These are phyloP conservation scores for Atherinosoma microstoma DNA, from an alignment of 2,797 vertebrate species.

Conservation along the genomic window DNA sequence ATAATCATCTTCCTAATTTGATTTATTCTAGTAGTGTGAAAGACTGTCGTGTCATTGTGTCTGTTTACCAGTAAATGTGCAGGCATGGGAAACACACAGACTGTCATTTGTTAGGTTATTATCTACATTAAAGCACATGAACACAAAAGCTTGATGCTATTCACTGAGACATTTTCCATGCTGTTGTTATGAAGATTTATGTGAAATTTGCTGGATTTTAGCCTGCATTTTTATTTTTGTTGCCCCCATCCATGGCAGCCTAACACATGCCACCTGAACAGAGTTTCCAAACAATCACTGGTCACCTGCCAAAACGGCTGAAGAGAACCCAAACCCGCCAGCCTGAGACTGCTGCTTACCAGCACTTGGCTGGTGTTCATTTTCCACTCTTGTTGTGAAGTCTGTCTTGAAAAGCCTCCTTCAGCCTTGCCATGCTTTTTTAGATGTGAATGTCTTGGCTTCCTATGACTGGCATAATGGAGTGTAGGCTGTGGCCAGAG, in stretches of 20 bases:
- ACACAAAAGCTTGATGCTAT: neutral
- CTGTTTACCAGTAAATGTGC: conserved; percentile 15
- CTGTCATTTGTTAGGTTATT: conserved; percentile 36
- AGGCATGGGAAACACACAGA: conserved; percentile 14
- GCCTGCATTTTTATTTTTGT: conserved; percentile 5
- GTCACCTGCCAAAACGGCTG: conserved; percentile 27
- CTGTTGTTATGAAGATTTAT: neutral
- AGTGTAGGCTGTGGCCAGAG: conserved; percentile 16
- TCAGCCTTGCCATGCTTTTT: conserved; percentile 13
- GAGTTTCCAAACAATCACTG: conserved; percentile 36
- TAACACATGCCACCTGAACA: conserved; percentile 14
- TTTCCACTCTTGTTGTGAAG: conserved; percentile 1
- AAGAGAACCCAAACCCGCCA: conserved; percentile 8
- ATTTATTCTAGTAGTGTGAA: conserved; percentile 20
- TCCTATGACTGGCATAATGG: neutral
- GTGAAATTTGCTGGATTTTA: conserved; percentile 12
- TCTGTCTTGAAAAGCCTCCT: conserved; percentile 18
- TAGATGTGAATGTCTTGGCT: conserved; percentile 12
- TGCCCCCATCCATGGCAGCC: neutral
- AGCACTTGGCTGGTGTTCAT: conserved; percentile 9
- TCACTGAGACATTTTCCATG: neutral
- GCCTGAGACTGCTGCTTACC: conserved; percentile 16
- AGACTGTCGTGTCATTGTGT: conserved; percentile 21
- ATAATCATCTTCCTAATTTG: conserved; percentile 19
- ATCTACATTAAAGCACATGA: conserved; percentile 5